A percentile compares a stretch with the other conserved stretches of the same genome.
Evolutionary conservation across 2,888 invertebrate species (phyloP).

Genomic region (Troglohyphantes excavatus): DNA sequence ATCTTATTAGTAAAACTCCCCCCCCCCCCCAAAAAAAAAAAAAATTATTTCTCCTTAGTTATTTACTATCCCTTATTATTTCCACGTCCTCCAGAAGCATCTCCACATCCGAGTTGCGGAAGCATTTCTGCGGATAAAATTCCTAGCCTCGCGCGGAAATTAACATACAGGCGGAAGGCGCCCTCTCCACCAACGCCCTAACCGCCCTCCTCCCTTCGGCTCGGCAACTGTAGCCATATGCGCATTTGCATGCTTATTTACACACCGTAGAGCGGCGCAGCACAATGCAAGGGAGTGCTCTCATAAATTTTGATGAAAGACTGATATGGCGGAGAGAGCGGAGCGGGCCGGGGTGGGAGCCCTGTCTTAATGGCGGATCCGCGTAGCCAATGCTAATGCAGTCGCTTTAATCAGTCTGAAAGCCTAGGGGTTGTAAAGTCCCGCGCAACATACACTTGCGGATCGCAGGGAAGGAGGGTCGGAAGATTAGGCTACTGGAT

Average conservation of each 20-base stretch:
- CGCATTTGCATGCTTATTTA: constrained; percentile 78
- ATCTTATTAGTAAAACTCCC: too few relatives aligned
- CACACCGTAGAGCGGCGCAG: constrained; percentile 70
- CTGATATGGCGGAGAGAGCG: constrained; percentile 63
- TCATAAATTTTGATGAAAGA: constrained; percentile 79
- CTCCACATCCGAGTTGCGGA: constrained; percentile 50
- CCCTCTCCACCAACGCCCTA: neutral
- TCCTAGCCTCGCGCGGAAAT: constrained; percentile 37
- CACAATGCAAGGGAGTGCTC: constrained; percentile 61
- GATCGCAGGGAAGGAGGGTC: constrained; percentile 25
- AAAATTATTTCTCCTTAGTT: too few relatives aligned
- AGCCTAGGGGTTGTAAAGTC: constrained; percentile 71
- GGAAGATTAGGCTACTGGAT: constrained; percentile 40
- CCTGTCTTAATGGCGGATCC: constrained; percentile 57
- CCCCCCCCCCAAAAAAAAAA: too few relatives aligned
- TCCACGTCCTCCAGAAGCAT: constrained; percentile 43
- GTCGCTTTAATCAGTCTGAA: constrained; percentile 77
- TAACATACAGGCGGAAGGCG: constrained; percentile 62
- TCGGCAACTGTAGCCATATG: constrained; percentile 77
- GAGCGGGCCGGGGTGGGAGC: neutral
- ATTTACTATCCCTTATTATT: constrained; percentile 31
- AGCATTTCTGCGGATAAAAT: constrained; percentile 67
- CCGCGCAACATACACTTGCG: constrained; percentile 66
- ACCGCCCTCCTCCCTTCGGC: constrained; percentile 48
- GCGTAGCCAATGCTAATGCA: constrained; percentile 69